phyloP scores from a whole-genome alignment of 2,888 invertebrate genomes.

The Epirrhoe alternata region DNA sequence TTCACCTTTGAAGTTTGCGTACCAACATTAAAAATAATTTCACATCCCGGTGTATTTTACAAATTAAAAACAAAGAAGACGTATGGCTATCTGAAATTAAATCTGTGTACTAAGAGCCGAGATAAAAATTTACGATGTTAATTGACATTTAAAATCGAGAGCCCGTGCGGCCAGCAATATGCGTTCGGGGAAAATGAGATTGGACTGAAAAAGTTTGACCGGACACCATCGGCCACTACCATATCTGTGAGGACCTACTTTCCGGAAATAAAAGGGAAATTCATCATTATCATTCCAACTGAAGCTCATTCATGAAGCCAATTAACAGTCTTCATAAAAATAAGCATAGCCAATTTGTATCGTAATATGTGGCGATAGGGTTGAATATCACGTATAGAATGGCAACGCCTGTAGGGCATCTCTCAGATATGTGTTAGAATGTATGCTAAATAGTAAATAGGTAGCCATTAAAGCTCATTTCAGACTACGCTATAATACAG shows the following conservation, averaged over 20 bases:
- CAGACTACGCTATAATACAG: too few species aligned
- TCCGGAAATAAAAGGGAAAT: constrained; percentile 36
- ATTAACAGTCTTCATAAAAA: not conserved
- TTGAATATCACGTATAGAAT: not conserved
- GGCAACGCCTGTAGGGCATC: too few species aligned
- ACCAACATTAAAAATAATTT: constrained; percentile 46
- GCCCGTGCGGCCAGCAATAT: constrained; percentile 38
- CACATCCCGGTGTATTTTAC: constrained; percentile 47
- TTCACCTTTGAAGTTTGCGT: constrained; percentile 32
- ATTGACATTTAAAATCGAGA: constrained; percentile 65
- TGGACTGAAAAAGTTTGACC: constrained; percentile 40
- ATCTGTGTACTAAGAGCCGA: constrained; percentile 51
- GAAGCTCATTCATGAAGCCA: not conserved
- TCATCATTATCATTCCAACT: constrained; percentile 12
- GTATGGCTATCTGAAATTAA: constrained; percentile 59
- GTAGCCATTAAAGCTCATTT: too few species aligned
- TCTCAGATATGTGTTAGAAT: too few species aligned
- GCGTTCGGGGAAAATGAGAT: constrained; percentile 50
- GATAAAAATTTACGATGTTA: constrained; percentile 60
- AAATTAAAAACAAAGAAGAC: constrained; percentile 54
- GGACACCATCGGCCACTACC: constrained; percentile 19
- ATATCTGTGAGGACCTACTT: constrained; percentile 34
- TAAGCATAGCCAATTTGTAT: too few species aligned
- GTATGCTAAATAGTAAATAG: too few species aligned
- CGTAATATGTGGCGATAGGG: not conserved